A percentile compares a stretch with the other conserved stretches of the same genome.
Evolutionary conservation across 2,113 vertebrate genomes (phyloP).

Genomic region (Rhegmatorhina hoffmannsi): DNA sequence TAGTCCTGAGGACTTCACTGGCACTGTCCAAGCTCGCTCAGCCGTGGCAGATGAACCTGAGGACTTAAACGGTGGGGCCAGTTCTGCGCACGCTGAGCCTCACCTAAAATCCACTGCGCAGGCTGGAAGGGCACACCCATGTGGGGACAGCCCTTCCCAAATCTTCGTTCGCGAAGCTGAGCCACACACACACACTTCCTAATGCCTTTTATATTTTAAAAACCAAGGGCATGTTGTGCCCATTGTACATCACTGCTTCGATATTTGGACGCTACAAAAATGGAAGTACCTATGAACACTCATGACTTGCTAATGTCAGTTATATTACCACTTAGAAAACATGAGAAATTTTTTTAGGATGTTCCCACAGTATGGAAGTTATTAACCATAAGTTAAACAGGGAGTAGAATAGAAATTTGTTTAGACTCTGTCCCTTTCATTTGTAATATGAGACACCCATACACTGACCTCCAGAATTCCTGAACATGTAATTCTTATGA

Average conservation of each 20-base stretch:
- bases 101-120: no score
- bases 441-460: not conserved
- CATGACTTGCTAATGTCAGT: not conserved
- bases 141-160: no score
- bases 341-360: not conserved
- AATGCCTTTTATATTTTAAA: not conserved
- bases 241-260: not conserved
- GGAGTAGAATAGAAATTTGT: not conserved
- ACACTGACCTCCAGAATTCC: not conserved
- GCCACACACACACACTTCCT: no score
- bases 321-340: not conserved
- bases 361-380: not conserved
- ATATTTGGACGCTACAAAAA: not conserved
- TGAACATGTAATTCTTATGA: not conserved
- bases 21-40: no score
- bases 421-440: not conserved
- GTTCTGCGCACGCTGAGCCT: no score
- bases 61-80: no score
- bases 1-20: no score
- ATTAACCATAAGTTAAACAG: not conserved
- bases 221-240: not conserved
- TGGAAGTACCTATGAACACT: not conserved
- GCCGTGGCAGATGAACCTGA: no score
- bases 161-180: no score
- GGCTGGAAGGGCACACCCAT: no score